phyloP scores from a whole-genome alignment of 2,888 invertebrate species.

The Aphelenchoides bicaudatus region DNA sequence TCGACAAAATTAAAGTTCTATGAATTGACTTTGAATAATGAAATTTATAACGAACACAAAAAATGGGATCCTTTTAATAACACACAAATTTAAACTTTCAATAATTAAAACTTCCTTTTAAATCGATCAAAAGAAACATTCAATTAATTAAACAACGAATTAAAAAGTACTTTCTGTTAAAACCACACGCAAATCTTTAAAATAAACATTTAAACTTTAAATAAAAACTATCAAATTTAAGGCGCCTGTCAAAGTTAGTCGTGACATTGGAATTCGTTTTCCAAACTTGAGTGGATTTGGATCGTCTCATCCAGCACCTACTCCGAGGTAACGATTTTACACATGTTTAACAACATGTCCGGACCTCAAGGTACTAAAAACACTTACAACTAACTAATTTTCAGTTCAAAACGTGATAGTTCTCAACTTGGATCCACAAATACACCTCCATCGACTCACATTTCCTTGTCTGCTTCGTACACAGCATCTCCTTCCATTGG shows the following conservation, averaged over 20 bases:
- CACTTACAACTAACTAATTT: slow-evolving; percentile 1
- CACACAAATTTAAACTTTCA: not conserved
- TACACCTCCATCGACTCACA: slow-evolving; percentile 8
- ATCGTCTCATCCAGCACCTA: not conserved
- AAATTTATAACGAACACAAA: too few species aligned
- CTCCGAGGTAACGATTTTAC: too few species aligned
- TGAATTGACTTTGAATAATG: too few species aligned
- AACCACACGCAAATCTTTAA: too few species aligned
- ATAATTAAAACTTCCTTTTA: not conserved
- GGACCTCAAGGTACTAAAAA: not conserved
- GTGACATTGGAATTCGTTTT: slow-evolving; percentile 42
- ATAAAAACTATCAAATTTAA: slow-evolving; percentile 24
- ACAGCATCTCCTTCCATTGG: too few species aligned
- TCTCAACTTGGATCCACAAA: not conserved
- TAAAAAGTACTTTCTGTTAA: too few species aligned
- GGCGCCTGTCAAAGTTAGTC: slow-evolving; percentile 39
- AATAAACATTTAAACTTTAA: not conserved
- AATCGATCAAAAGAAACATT: too few species aligned
- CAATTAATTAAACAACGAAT: too few species aligned
- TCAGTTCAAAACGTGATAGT: slow-evolving; percentile 3
- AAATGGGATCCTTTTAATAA: too few species aligned
- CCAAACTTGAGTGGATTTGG: slow-evolving; percentile 33
- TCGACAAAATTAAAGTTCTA: too few species aligned
- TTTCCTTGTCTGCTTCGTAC: slow-evolving; percentile 9
- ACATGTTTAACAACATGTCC: too few species aligned